Conservation (phyloP, 2,113 vertebrate species). For the Fukomys damarensis region DNA sequence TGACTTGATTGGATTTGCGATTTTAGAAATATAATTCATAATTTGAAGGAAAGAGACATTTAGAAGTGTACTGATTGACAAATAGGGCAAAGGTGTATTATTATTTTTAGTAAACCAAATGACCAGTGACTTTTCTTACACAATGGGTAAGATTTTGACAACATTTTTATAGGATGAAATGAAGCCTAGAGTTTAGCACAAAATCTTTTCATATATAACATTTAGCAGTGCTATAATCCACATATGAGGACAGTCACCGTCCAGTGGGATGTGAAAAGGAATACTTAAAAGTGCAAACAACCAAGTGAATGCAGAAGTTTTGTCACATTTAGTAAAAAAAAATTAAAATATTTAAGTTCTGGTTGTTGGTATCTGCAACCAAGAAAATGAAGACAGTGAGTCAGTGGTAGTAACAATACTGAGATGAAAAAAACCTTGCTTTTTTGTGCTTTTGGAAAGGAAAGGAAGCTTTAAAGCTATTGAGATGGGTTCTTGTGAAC, state of each 20-base stretch:
- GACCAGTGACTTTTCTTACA: conserved; percentile 31
- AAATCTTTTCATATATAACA: not conserved
- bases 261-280: not conserved
- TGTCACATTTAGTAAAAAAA: not conserved
- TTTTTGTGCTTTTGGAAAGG: not conserved
- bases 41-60: not conserved
- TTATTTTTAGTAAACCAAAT: conserved; percentile 36
- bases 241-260: not conserved
- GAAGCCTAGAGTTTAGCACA: not conserved
- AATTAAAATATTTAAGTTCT: not conserved
- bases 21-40: not conserved
- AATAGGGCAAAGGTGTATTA: not conserved
- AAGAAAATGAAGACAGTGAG: not conserved
- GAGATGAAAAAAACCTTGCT: not conserved
- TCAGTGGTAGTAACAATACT: not conserved
- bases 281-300: not conserved
- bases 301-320: not conserved
- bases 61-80: not conserved
- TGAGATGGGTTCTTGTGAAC: not conserved
- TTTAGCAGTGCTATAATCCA: not conserved
- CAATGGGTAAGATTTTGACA: conserved; percentile 14
- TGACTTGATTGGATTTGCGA: not conserved
- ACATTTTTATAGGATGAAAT: not conserved
- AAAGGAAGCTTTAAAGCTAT: not conserved
- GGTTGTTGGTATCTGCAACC: conserved; percentile 3